Evolutionary conservation across 2,888 invertebrate genomes (phyloP).

Genomic region (Octonoba sinensis): DNA sequence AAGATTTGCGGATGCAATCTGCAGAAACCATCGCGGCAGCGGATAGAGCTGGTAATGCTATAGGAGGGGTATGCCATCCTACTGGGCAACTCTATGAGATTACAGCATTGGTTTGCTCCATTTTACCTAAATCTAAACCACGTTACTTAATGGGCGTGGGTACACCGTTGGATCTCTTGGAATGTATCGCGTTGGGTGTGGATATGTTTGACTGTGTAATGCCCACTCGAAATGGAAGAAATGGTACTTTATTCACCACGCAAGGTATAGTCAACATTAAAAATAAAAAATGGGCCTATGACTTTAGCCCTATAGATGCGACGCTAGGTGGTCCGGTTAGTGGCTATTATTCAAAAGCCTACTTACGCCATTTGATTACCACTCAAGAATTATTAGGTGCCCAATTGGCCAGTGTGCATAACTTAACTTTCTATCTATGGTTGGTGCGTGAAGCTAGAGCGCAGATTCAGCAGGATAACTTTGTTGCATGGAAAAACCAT

Average conservation of each 20-base stretch:
- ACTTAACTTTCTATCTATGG: too few species aligned
- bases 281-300: background rate
- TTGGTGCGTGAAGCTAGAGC: too few species aligned
- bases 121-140: background rate
- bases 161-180: background rate
- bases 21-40: too few species aligned
- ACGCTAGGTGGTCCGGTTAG: background rate
- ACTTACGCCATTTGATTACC: background rate
- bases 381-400: background rate
- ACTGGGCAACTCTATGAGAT: background rate
- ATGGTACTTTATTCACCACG: background rate
- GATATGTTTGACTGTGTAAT: background rate
- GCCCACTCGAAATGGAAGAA: background rate
- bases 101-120: background rate
- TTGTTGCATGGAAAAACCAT: too few species aligned
- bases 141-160: background rate
- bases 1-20: too few species aligned
- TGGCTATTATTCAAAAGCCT: background rate
- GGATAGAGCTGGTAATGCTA: too few species aligned
- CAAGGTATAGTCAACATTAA: background rate
- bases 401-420: background rate
- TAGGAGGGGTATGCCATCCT: too few species aligned
- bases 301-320: background rate
- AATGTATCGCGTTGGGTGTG: background rate
- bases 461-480: too few species aligned